Evolutionary conservation across 2,797 vertebrate genomes (phyloP).

Genomic region (Scolopax rusticola): DNA sequence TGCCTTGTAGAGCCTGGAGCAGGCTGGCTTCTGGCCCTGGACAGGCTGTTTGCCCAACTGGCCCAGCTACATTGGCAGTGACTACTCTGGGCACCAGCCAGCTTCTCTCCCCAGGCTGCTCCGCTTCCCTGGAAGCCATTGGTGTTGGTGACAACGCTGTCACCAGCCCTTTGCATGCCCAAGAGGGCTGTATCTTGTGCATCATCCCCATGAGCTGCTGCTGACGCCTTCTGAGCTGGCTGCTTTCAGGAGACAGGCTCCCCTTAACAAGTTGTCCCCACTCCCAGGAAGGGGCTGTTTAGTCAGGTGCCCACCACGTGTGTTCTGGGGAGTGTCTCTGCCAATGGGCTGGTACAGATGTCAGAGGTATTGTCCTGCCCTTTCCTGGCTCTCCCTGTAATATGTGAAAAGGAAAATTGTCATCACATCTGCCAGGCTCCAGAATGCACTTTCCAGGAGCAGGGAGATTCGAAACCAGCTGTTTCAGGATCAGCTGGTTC

Average conservation of each 20-base stretch:
- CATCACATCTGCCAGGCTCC: not conserved
- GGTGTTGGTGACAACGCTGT: not conserved
- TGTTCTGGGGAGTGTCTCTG: not conserved
- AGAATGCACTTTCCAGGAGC: not conserved
- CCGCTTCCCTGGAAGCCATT: not conserved
- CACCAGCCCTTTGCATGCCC: not conserved
- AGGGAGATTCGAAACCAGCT: not conserved
- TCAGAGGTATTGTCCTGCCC: fast-evolving
- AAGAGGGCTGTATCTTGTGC: fast-evolving
- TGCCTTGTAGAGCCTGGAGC: not conserved
- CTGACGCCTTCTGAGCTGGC: not conserved
- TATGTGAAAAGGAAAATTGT: not conserved
- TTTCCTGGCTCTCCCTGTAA: not conserved
- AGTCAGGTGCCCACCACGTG: not conserved
- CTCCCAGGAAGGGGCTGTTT: not conserved
- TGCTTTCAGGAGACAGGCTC: not conserved
- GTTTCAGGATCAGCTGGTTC: not conserved
- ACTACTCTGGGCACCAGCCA: not conserved
- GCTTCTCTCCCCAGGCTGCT: not conserved
- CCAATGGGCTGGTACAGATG: not conserved
- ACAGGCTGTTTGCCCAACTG: not conserved
- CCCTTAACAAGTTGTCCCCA: fast-evolving
- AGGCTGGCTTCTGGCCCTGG: not conserved
- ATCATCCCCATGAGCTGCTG: fast-evolving
- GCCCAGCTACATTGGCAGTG: fast-evolving